These are phyloP conservation scores for Pelecanus crispus DNA, from an alignment of 2,113 vertebrate genomes.

Conservation along the genomic window DNA sequence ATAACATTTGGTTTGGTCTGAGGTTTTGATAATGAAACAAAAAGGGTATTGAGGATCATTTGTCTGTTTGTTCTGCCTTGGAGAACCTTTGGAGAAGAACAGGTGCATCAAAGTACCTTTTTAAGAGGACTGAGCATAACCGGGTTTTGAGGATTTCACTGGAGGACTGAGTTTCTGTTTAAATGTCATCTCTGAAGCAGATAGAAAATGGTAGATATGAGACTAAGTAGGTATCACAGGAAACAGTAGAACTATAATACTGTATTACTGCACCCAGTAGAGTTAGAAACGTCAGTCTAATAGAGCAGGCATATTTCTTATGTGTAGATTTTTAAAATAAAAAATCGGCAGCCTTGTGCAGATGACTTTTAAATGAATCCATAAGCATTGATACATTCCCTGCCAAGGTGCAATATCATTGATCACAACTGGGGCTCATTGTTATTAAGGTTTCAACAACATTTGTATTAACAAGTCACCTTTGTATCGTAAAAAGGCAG, in stretches of 20 bases:
- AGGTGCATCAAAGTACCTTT: neutral
- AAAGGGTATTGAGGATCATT: neutral
- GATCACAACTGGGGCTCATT: conserved; percentile 44
- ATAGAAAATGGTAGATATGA: neutral
- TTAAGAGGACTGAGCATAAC: neutral
- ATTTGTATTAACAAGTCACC: conserved; percentile 67
- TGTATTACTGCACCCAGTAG: neutral
- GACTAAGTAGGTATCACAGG: neutral
- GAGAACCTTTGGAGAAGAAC: neutral
- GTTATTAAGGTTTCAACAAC: conserved; percentile 59
- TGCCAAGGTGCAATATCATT: conserved; percentile 48
- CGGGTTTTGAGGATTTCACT: neutral
- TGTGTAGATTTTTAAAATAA: neutral
- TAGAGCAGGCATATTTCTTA: neutral
- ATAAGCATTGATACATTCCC: conserved; percentile 37
- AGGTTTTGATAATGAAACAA: neutral
- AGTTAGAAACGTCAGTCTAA: neutral
- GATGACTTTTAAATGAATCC: conserved; percentile 53
- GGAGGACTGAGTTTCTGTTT: neutral
- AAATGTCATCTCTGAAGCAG: neutral
- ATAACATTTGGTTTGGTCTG: neutral
- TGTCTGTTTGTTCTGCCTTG: neutral
- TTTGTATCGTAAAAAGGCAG: conserved; percentile 56
- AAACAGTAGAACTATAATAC: neutral
- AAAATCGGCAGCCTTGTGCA: neutral